Percentiles rank a stretch among this genome's conserved stretches.
Evolutionary conservation across 2,797 vertebrate species (phyloP).

Genomic region (Paramormyrops hopkinsi): DNA sequence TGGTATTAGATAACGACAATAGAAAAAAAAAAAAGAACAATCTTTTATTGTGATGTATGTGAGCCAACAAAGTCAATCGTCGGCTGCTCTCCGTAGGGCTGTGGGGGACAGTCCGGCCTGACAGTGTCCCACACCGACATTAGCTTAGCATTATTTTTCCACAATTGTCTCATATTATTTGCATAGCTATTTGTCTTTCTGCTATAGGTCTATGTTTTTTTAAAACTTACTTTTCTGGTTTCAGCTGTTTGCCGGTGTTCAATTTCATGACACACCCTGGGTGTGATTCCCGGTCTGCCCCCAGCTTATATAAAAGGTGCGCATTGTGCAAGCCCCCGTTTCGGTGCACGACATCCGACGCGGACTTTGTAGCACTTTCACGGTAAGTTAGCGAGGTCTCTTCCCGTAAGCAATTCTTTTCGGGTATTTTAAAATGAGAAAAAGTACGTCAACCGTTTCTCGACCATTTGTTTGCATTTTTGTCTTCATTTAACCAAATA

Average conservation of each 20-base stretch:
- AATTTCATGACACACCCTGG: conserved; percentile 52
- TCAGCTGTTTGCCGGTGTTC: conserved; percentile 32
- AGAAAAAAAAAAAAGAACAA: neutral
- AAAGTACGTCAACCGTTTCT: neutral
- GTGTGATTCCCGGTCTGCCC: conserved; percentile 48
- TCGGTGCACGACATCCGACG: conserved; percentile 12
- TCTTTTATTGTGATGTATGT: neutral
- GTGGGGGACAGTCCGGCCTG: neutral
- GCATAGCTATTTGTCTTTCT: neutral
- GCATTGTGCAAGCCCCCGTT: conserved; percentile 14
- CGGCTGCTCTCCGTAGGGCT: neutral
- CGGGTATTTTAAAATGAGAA: neutral
- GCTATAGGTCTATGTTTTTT: neutral
- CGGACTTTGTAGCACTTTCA: neutral
- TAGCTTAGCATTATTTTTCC: neutral
- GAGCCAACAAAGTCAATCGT: neutral
- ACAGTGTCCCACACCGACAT: neutral
- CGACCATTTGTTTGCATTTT: neutral
- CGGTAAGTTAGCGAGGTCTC: conserved; percentile 7
- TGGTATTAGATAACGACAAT: neutral
- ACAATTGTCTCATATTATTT: neutral
- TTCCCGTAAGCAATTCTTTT: neutral
- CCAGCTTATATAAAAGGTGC: conserved; percentile 32
- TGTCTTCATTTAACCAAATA: neutral
- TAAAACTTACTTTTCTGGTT: conserved; percentile 35